Conservation (phyloP, 2,113 vertebrate genomes). For the Poeciliopsis occidentalis region DNA sequence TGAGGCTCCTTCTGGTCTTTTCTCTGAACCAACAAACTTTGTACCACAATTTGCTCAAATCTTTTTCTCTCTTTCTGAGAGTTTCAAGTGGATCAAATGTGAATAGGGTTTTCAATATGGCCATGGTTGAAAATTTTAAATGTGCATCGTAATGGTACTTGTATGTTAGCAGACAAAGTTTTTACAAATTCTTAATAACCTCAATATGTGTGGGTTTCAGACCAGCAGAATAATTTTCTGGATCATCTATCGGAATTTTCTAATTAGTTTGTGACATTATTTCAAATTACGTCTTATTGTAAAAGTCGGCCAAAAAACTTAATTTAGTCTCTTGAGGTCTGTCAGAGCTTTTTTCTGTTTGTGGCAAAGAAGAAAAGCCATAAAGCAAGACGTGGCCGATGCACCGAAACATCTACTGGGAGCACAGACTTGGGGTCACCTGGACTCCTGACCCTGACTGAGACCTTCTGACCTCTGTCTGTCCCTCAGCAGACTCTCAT, state of each 20-base stretch:
- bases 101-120: background rate
- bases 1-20: no score
- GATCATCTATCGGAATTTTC: background rate
- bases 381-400: conserved; percentile 11
- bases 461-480: conserved; percentile 72
- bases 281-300: background rate
- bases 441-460: conserved; percentile 76
- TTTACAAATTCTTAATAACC: background rate
- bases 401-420: conserved; percentile 34
- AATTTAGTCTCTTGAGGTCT: background rate
- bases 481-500: conserved; percentile 66
- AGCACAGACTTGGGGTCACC: conserved; percentile 61
- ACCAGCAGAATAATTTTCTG: background rate
- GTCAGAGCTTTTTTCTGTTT: background rate
- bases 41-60: no score
- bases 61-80: background rate
- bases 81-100: background rate
- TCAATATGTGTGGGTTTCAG: background rate
- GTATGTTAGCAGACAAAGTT: background rate
- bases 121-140: background rate
- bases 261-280: background rate
- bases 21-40: no score
- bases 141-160: no score
- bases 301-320: background rate
- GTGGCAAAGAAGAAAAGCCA: conserved; percentile 3